Percentiles rank a stretch among this genome's conserved stretches.
These are phyloP conservation scores for Tichodroma muraria DNA, from an alignment of 2,113 vertebrate genomes.

Conservation along the genomic window DNA sequence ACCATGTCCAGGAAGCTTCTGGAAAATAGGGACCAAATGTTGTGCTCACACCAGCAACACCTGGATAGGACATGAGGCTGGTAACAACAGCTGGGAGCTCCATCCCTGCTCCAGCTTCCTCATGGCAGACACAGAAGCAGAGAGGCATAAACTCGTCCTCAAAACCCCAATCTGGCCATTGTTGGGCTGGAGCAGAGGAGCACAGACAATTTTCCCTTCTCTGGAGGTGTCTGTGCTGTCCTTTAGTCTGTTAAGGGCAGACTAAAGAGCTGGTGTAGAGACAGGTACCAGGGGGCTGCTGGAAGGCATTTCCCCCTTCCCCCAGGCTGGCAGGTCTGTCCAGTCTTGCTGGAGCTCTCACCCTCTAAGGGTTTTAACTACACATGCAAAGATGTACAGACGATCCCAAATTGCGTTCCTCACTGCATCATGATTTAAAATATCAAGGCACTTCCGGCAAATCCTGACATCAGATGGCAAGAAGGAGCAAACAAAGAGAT, in stretches of 20 bases:
- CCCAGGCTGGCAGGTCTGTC: background rate
- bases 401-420: background rate
- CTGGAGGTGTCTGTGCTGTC: background rate
- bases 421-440: slow-evolving; percentile 14
- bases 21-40: background rate
- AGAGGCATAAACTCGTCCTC: background rate
- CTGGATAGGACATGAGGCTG: background rate
- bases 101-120: background rate
- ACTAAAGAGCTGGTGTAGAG: background rate
- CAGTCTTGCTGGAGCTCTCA: background rate
- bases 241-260: background rate
- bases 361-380: background rate
- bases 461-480: slow-evolving; percentile 16
- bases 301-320: background rate
- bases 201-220: background rate
- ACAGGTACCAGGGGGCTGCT: background rate
- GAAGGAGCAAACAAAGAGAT: slow-evolving; percentile 40
- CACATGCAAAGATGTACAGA: background rate
- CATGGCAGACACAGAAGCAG: background rate
- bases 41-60: background rate
- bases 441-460: slow-evolving; percentile 28
- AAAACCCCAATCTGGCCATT: background rate
- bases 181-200: background rate
- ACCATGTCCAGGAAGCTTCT: background rate
- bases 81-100: background rate